Evolutionary conservation across 2,113 vertebrate genomes (phyloP), one percentile per base, ranked within the genome.

Genomic region (Pelodiscus sinensis): DNA sequence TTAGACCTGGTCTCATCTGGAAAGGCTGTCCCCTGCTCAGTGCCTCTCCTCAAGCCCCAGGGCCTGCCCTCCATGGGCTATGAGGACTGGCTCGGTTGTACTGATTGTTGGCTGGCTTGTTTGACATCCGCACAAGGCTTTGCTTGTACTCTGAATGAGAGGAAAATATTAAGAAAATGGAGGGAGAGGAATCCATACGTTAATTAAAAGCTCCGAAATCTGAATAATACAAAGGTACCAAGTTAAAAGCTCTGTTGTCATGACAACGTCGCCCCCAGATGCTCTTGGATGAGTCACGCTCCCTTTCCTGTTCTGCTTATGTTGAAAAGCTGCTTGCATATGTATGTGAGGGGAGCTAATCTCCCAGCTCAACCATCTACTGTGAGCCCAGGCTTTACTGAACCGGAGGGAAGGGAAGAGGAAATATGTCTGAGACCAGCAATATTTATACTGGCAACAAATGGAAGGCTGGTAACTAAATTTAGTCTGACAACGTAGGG

Each of bases 131-230:
- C 19, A 84, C 6, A n/a, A 55, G 71, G 2, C 71, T 91, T 62
- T 25, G 21, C 58, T 14, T 54, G 57, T 65, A 35, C 22, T 5
- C 58, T 82, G 65, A 89, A 22, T n/a, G 77, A 54, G 57, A 57
- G 25, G n/a, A 18, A 60, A 95, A 52, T 88, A 31, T 4, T 88
- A 55, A 0, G 0, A 85, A 90, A 89, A 86, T 87, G 75, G 75
- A 89, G 54, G 55, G 51, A 90, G 56, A 93, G 81, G 38, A 88
- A 80, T 58, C 55, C 62, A 77, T 52, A 13, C 65, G 7, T 92
- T 90, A 92, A 95, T 97, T 92, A 93, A 92, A 92, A 85, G 52
- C 55, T 94, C 79, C 15, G 55, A 71, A 8, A 51, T 44, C 50
- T 90, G 86, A 90, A 89, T 56, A 96, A 92, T 44, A 1, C 57